Evolutionary conservation across 2,888 invertebrate genomes (phyloP).

Genomic region (Tupiocoris notatus): DNA sequence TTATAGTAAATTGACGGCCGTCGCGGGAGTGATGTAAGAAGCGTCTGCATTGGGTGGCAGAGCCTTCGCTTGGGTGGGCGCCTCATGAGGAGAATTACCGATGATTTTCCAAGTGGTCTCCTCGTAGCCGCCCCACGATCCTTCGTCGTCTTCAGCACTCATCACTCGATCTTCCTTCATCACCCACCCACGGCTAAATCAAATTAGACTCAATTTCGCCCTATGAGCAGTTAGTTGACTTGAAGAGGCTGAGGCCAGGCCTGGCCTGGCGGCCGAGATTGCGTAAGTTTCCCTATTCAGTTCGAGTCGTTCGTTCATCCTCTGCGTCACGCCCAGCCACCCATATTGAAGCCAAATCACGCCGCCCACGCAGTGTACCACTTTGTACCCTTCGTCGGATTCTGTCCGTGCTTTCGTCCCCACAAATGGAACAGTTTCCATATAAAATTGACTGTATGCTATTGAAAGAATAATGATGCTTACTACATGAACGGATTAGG

Average conservation of each 20-base stretch:
- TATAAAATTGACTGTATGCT: no score
- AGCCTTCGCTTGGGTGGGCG: constrained; percentile 38
- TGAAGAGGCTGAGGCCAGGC: no score
- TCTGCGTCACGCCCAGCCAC: constrained; percentile 18
- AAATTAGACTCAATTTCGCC: constrained; percentile 40
- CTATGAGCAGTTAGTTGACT: constrained; percentile 29
- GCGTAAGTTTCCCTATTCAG: constrained; percentile 30
- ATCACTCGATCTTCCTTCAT: not conserved
- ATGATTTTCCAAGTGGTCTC: constrained; percentile 38
- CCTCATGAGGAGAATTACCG: constrained; percentile 41
- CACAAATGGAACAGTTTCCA: no score
- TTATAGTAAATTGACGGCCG: constrained; percentile 19
- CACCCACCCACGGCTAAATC: constrained; percentile 29
- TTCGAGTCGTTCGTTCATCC: not conserved
- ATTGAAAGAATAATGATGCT: no score
- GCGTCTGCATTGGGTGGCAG: constrained; percentile 38
- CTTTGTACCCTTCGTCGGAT: no score
- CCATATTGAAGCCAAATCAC: not conserved
- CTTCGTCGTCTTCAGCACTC: not conserved
- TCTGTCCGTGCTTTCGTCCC: no score
- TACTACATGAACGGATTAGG: no score
- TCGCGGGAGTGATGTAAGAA: constrained; percentile 41
- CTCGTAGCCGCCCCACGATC: not conserved
- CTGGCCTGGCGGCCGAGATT: not conserved
- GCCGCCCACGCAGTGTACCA: not conserved